phyloP scores from a whole-genome alignment of 2,888 invertebrate genomes.

The Rhingia rostrata region DNA sequence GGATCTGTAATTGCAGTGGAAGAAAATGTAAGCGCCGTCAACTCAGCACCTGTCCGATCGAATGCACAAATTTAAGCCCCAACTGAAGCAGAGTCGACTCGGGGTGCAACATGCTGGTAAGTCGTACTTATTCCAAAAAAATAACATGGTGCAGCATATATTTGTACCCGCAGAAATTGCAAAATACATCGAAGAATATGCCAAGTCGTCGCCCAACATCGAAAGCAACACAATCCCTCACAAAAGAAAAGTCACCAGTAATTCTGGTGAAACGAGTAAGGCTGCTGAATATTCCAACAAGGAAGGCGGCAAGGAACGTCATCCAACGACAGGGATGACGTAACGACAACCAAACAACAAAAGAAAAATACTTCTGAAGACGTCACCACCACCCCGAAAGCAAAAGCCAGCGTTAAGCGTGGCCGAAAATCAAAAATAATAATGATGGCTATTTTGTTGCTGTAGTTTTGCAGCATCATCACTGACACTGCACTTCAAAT shows the following conservation, averaged over 20 bases:
- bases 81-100: constrained; percentile 5
- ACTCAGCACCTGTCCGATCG: constrained; percentile 5
- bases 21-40: neutral
- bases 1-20: neutral
- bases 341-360: constrained; percentile 6
- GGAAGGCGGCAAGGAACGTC: neutral
- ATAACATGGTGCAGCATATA: constrained; percentile 74
- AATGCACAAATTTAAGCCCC: neutral
- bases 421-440: constrained; percentile 8
- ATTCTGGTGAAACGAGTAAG: constrained; percentile 23
- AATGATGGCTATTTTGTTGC: too few species aligned
- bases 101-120: constrained; percentile 47
- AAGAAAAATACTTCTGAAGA: constrained; percentile 24
- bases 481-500: too few species aligned
- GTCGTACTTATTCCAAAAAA: constrained; percentile 75
- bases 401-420: constrained; percentile 4
- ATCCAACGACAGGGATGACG: constrained; percentile 9
- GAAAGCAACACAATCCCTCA: neutral
- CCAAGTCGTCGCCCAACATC: neutral
- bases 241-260: neutral
- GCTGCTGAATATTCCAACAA: neutral
- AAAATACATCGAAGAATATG: constrained; percentile 72
- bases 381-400: neutral
- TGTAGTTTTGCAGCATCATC: too few species aligned
- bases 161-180: constrained; percentile 77